These are phyloP conservation scores for Sialia sialis DNA, from an alignment of 2,113 vertebrate genomes.

Conservation along the genomic window DNA sequence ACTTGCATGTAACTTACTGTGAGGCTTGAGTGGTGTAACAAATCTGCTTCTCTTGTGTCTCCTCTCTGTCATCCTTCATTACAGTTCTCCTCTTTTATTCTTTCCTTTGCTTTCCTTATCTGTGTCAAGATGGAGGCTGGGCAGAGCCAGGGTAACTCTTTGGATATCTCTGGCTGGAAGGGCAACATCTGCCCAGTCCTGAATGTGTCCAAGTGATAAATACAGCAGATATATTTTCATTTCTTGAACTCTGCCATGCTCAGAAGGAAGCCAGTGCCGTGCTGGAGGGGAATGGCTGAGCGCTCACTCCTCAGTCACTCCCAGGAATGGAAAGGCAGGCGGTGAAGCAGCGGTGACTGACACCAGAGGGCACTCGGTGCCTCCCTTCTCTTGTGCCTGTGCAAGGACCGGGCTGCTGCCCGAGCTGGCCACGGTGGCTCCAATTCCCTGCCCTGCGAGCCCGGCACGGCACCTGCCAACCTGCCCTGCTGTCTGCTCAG, in stretches of 20 bases:
- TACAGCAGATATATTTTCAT: background rate
- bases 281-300: background rate
- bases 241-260: background rate
- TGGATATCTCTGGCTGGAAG: background rate
- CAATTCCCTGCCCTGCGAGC: background rate
- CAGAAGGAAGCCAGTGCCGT: background rate
- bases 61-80: background rate
- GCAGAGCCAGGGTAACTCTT: background rate
- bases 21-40: background rate
- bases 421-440: rapidly evolving
- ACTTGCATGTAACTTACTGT: background rate
- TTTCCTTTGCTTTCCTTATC: background rate
- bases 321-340: background rate
- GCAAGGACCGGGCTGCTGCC: background rate
- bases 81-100: background rate
- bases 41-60: background rate
- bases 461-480: background rate
- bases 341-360: background rate
- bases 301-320: background rate
- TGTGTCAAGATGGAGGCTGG: background rate
- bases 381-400: background rate
- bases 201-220: background rate
- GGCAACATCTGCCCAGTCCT: background rate
- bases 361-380: conserved; percentile 40
- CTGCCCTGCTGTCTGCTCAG: rapidly evolving